phyloP scores from a whole-genome alignment of 2,797 vertebrate species.

The Tangara arthus region DNA sequence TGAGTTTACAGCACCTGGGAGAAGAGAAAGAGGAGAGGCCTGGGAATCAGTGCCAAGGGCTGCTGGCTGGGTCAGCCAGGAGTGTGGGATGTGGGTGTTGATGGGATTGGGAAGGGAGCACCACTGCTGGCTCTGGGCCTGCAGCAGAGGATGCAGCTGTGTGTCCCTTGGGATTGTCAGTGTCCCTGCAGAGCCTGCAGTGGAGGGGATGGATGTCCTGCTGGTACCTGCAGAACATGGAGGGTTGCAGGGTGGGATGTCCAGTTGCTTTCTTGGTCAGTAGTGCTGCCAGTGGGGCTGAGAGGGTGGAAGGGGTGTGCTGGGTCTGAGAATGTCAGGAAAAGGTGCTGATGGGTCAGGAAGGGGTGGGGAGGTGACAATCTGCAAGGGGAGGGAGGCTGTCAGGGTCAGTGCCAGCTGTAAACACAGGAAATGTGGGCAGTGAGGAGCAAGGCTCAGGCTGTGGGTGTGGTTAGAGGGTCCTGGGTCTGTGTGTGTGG shows the following conservation, averaged over 20 bases:
- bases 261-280: neutral
- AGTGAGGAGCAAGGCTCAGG: neutral
- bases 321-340: neutral
- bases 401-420: rapidly evolving
- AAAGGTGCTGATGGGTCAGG: neutral
- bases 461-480: rapidly evolving
- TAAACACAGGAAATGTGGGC: neutral
- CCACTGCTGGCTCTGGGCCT: neutral
- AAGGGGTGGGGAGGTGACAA: neutral
- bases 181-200: neutral
- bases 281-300: neutral
- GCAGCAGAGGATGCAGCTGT: rapidly evolving
- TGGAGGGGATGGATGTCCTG: neutral
- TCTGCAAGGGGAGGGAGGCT: neutral
- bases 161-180: neutral
- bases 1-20: neutral
- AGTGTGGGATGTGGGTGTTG: neutral
- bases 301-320: neutral
- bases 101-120: neutral
- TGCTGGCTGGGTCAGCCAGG: neutral
- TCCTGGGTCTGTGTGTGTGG: rapidly evolving
- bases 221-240: neutral
- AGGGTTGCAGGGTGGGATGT: rapidly evolving
- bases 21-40: neutral
- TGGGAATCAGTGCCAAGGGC: neutral